phyloP scores from a whole-genome alignment of 2,113 vertebrate genomes.

The Australoheros scitulus region DNA sequence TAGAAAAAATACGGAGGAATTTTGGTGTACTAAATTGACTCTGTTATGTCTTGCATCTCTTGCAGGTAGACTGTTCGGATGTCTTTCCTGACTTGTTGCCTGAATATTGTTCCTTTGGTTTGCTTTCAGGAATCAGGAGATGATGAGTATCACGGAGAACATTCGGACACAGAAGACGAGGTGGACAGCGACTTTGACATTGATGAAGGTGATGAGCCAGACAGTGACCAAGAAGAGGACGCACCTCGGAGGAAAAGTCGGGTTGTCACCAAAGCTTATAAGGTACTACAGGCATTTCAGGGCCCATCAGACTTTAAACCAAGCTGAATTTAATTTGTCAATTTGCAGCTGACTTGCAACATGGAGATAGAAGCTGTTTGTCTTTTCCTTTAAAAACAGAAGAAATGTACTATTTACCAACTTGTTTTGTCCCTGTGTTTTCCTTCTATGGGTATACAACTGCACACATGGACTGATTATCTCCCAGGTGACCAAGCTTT shows the following conservation, averaged over 20 bases:
- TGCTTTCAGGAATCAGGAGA: conserved; percentile 89
- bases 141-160: conserved; percentile 93
- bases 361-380: neutral
- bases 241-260: conserved; percentile 89
- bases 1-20: neutral
- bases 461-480: neutral
- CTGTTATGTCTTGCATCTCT: neutral
- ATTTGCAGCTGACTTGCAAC: neutral
- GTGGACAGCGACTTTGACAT: conserved; percentile 98
- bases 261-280: conserved; percentile 92
- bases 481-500: neutral
- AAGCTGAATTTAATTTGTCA: neutral
- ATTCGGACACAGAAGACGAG: conserved; percentile 95
- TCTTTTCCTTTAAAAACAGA: neutral
- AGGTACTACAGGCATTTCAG: conserved; percentile 73
- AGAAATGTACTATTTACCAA: neutral
- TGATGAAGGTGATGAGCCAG: conserved; percentile 93
- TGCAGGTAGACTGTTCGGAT: neutral
- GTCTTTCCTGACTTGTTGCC: neutral
- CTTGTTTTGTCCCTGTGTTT: neutral
- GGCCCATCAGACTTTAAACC: neutral
- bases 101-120: neutral
- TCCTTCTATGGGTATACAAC: neutral
- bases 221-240: conserved; percentile 92
- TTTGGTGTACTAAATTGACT: neutral